Conservation (phyloP, 2,113 vertebrate genomes). For the Nesogale talazaci region DNA sequence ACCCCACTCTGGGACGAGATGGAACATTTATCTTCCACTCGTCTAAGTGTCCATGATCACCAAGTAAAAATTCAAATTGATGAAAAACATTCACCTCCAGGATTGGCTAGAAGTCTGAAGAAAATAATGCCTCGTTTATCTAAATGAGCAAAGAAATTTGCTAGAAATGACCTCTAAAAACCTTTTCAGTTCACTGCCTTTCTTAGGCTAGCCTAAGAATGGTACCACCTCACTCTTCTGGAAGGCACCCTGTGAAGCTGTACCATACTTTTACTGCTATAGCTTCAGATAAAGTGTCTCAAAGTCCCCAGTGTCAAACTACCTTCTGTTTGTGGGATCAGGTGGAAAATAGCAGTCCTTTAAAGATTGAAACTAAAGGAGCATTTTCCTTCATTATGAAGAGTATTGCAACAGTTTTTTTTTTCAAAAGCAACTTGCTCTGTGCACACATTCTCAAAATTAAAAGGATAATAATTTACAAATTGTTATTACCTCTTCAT, state of each 20-base stretch:
- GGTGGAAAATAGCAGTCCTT: constrained; percentile 79
- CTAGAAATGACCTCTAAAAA: constrained; percentile 77
- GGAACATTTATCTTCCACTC: constrained; percentile 81
- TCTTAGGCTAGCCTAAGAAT: constrained; percentile 78
- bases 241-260: constrained; percentile 74
- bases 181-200: constrained; percentile 76
- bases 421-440: constrained; percentile 71
- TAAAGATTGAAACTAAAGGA: constrained; percentile 46
- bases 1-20: constrained; percentile 79
- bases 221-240: constrained; percentile 80
- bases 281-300: constrained; percentile 81
- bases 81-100: constrained; percentile 81
- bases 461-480: too few relatives aligned
- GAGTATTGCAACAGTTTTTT: constrained; percentile 73
- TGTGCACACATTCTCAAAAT: too few relatives aligned
- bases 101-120: constrained; percentile 81
- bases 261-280: constrained; percentile 69
- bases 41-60: constrained; percentile 82
- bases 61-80: constrained; percentile 77
- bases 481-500: too few relatives aligned
- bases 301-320: constrained; percentile 75
- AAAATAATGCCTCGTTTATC: constrained; percentile 76
- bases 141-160: constrained; percentile 75
- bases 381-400: constrained; percentile 75
- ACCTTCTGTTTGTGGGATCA: constrained; percentile 80